phyloP scores from a whole-genome alignment of 2,113 vertebrate genomes.

The Odobenus rosmarus region DNA sequence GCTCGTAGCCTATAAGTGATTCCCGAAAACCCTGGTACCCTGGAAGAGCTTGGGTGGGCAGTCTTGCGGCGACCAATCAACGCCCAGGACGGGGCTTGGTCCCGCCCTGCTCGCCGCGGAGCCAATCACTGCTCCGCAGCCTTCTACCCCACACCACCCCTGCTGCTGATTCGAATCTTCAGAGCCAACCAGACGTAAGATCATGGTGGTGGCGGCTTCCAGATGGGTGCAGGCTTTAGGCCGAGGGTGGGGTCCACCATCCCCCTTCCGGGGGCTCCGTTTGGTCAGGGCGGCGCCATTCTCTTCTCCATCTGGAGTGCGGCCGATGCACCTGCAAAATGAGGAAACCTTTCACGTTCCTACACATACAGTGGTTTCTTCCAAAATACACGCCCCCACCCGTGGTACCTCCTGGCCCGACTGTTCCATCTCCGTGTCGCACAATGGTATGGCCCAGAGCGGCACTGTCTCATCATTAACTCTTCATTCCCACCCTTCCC shows the following conservation, averaged over 20 bases:
- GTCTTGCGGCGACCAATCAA: not conserved
- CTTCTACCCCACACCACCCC: not conserved
- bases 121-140: not conserved
- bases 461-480: not conserved
- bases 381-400: not conserved
- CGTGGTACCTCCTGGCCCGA: not conserved
- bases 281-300: not conserved
- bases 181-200: not conserved
- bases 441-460: not conserved
- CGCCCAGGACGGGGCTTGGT: not conserved
- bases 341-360: not conserved
- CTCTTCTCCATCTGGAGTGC: not conserved
- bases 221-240: not conserved
- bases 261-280: fast-evolving
- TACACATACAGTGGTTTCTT: slow-evolving; percentile 4
- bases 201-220: not conserved
- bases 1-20: not conserved
- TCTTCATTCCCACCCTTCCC: not conserved
- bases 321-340: not conserved
- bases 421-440: not conserved
- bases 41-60: not conserved
- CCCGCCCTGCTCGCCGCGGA: not conserved
- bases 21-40: not conserved
- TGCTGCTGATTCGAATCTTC: not conserved
- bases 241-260: not conserved